Percentiles rank a stretch among this genome's conserved stretches.
Conservation (phyloP, 2,888 invertebrate genomes). For the Bellardia pandia region DNA sequence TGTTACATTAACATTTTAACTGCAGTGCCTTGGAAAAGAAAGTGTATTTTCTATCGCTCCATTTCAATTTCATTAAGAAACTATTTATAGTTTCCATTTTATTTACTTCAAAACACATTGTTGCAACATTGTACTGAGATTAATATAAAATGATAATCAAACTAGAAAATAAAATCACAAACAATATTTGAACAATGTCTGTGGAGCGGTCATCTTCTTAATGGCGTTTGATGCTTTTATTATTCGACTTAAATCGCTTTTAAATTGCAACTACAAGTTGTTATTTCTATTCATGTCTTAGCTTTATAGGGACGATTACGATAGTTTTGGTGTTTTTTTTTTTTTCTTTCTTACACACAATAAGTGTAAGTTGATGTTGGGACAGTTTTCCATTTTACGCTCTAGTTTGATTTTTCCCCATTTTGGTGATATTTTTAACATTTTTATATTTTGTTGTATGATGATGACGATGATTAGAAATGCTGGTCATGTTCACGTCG, state of each 20-base stretch:
- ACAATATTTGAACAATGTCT: conserved; percentile 16
- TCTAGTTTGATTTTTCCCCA: conserved; percentile 59
- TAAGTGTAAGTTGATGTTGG: conserved; percentile 39
- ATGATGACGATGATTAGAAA: conserved; percentile 64
- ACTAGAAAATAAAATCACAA: conserved; percentile 25
- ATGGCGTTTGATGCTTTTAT: conserved; percentile 64
- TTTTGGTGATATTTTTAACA: conserved; percentile 9
- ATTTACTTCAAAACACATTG: neutral
- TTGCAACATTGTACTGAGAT: conserved; percentile 20
- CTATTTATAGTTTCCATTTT: neutral
- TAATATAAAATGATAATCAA: conserved; percentile 47
- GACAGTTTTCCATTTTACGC: conserved; percentile 56
- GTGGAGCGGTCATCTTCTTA: conserved; percentile 47
- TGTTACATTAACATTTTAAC: too few species aligned
- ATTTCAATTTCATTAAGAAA: conserved; percentile 3
- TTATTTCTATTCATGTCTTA: conserved; percentile 49
- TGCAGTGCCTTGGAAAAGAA: too few species aligned
- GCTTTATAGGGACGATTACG: conserved; percentile 28
- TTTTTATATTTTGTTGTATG: conserved; percentile 5
- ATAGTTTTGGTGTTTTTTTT: conserved; percentile 10
- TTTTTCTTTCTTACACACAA: conserved; percentile 11
- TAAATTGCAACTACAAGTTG: conserved; percentile 69
- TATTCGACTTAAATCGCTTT: conserved; percentile 71
- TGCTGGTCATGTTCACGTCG: conserved; percentile 71
- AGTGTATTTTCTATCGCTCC: too few species aligned